Evolutionary conservation across 1,140 invertebrate genomes (phyloP).

Genomic region (Sycophaga agraensis): DNA sequence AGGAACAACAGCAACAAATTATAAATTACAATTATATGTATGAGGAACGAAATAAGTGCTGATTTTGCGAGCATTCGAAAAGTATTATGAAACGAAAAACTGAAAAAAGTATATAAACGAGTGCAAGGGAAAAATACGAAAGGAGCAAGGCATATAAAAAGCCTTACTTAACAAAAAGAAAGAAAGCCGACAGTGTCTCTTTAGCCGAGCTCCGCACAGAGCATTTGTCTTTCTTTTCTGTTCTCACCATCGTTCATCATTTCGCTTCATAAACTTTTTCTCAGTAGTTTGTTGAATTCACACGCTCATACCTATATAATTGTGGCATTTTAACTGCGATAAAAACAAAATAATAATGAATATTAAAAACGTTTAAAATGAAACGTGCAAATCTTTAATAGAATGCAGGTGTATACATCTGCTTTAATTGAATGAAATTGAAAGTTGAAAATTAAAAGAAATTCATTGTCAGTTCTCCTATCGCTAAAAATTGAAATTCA

Average conservation of each 20-base stretch:
- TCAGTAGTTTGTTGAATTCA: conserved; percentile 1
- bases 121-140: conserved; percentile 28
- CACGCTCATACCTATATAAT: conserved; percentile 2
- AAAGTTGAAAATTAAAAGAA: too few species aligned
- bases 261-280: background rate
- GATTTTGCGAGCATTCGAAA: conserved; percentile 32
- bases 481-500: too few species aligned
- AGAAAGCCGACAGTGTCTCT: conserved; percentile 15
- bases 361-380: too few species aligned
- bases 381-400: too few species aligned
- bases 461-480: too few species aligned
- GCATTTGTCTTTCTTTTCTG: conserved; percentile 18
- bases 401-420: too few species aligned
- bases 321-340: background rate
- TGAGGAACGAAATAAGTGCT: conserved; percentile 17
- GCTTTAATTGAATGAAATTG: too few species aligned
- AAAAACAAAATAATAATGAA: background rate
- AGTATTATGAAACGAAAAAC: background rate
- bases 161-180: conserved; percentile 18
- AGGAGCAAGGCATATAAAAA: conserved; percentile 5
- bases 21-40: conserved; percentile 16
- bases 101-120: conserved; percentile 17
- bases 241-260: conserved; percentile 15
- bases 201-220: conserved; percentile 14
- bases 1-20: conserved; percentile 24